Conservation (phyloP, 2,888 invertebrate species). For the Antitype chi region DNA sequence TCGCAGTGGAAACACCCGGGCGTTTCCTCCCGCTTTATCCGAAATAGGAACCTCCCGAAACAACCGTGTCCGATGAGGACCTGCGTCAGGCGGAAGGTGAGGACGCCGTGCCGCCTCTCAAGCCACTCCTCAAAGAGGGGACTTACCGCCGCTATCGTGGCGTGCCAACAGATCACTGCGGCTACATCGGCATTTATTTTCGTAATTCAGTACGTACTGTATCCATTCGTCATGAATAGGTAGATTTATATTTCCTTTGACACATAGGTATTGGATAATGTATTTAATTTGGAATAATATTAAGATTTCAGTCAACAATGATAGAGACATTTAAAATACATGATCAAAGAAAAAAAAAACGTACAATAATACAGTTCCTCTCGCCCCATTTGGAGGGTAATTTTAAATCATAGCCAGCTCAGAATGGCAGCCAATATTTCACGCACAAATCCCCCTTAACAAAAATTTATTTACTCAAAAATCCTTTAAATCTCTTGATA, state of each 20-base stretch:
- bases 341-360: neutral
- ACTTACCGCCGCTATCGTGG: no score
- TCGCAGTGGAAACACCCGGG: no score
- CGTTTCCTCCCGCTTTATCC: no score
- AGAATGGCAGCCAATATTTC: constrained; percentile 54
- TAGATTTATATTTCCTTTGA: neutral
- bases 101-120: no score
- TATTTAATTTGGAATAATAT: neutral
- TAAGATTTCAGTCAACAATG: neutral
- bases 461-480: constrained; percentile 61
- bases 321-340: neutral
- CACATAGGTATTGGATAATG: no score
- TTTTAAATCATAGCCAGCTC: constrained; percentile 30
- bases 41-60: no score
- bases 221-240: neutral
- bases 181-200: neutral
- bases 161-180: neutral
- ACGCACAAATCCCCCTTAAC: constrained; percentile 54
- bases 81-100: no score
- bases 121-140: no score
- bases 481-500: constrained; percentile 61
- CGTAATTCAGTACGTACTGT: neutral
- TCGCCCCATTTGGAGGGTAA: constrained; percentile 20
- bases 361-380: constrained; percentile 10
- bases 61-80: no score